phyloP scores from a whole-genome alignment of 2,113 vertebrate species.

The Callithrix jacchus region DNA sequence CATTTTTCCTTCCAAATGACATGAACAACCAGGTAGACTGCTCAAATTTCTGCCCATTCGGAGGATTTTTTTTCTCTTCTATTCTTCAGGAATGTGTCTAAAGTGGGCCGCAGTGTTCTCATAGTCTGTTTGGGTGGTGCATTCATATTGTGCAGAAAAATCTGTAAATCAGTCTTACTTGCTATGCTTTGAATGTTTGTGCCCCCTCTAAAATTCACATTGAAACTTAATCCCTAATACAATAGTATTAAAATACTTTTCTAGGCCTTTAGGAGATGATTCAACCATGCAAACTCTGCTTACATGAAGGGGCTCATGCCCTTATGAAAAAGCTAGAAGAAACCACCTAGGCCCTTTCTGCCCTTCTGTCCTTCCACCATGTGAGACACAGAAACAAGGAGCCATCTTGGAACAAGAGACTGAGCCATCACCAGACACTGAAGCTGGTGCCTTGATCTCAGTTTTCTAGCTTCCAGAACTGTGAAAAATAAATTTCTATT shows the following conservation, averaged over 20 bases:
- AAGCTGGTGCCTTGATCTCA: neutral
- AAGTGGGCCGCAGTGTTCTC: neutral
- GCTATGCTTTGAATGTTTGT: neutral
- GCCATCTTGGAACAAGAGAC: neutral
- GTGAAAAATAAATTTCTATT: neutral
- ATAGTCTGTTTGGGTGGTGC: neutral
- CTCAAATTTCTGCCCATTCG: neutral
- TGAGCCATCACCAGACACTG: neutral
- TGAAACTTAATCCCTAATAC: neutral
- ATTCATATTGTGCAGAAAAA: neutral
- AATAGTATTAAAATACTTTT: neutral
- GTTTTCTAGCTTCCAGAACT: neutral
- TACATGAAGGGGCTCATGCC: neutral
- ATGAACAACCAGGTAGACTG: neutral
- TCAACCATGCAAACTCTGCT: rapidly evolving
- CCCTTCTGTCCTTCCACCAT: neutral
- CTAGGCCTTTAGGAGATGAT: neutral
- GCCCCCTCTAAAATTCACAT: neutral
- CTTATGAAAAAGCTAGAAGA: neutral
- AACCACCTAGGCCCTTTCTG: neutral
- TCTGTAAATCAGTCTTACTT: neutral
- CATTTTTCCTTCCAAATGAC: neutral
- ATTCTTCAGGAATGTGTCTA: neutral
- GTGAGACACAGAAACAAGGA: neutral
- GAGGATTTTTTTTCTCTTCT: neutral